Base-by-base conservation (phyloP, 2,113 vertebrate genomes). In the Corynorhinus townsendii region DNA sequence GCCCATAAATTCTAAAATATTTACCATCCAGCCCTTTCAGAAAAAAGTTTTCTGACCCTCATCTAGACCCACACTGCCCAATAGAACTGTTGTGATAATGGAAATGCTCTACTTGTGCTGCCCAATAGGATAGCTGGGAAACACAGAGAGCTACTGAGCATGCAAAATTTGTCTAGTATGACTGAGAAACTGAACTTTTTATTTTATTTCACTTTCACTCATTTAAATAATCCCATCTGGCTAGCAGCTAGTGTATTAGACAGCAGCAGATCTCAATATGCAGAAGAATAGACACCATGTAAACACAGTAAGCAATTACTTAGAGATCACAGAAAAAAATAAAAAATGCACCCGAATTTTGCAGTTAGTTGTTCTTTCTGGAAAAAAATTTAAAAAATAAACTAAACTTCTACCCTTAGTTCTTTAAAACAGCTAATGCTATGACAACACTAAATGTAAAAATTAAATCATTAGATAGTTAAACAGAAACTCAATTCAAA, bases 401-500 rank as follows among this genome's bases (percentile, higher is more conserved):
- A 66, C n/a, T 86, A 90, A 84, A 73, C 24, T 72, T 91, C 28
- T 86, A 49, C 2, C 3, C n/a, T 11, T 10, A 49, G 7, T 77
- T 89, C 33, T 83, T 75, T 68, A 71, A 94, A 89, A 89, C 12
- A 76, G 59, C 4, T 86, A 71, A 69, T 59, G 43, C 72, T 85
- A 94, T 66, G 26, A 68, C 2, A 87, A 35, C 52, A 80, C 12
- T 84, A 69, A 40, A 82, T 15, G 15, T 90, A 92, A 85, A 76
- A n/a, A 35, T 86, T 15, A 86, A 79, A 49, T 88, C 15, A 54
- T 80, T 80, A 81, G 72, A 87, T 62, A 81, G 30, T 68, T 77
- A 82, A n/a, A 81, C 7, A 77, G 22, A 79, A 90, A 93, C 33
- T 69, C 49, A 89, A 79, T 94, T 82, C 89, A 93, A 92, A 77